Evolutionary conservation across 2,113 vertebrate species (phyloP).

Genomic region (Sinocyclocheilus grahami): DNA sequence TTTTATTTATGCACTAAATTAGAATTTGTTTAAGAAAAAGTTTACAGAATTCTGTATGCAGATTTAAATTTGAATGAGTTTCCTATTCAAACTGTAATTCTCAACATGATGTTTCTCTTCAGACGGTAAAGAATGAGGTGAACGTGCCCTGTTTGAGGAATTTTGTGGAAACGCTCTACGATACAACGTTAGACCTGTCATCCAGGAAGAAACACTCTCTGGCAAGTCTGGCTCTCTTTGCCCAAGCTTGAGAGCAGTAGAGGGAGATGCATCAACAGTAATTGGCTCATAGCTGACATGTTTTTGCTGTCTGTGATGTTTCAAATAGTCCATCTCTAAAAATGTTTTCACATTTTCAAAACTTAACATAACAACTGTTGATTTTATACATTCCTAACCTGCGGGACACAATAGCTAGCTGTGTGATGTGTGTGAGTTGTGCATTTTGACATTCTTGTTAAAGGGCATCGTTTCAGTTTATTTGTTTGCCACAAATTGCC

Average conservation of each 20-base stretch:
- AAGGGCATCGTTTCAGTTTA: constrained; percentile 39
- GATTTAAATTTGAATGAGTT: neutral
- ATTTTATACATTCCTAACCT: neutral
- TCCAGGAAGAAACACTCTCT: constrained; percentile 97
- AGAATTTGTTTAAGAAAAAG: neutral
- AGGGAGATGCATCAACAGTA: neutral
- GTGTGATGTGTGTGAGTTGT: constrained; percentile 13
- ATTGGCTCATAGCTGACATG: constrained; percentile 21
- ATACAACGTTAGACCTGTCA: constrained; percentile 95
- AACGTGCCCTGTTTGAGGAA: constrained; percentile 98
- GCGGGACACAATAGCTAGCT: constrained; percentile 37
- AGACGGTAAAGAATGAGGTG: constrained; percentile 99
- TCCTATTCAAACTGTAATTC: neutral
- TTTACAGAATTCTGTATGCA: neutral
- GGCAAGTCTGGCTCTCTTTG: constrained; percentile 77
- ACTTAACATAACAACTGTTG: neutral
- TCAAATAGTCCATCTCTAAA: neutral
- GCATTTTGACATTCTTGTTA: constrained; percentile 10
- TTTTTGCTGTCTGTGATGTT: constrained; percentile 25
- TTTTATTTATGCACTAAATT: neutral
- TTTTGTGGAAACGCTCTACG: constrained; percentile 97
- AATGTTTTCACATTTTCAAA: neutral
- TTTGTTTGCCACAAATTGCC: constrained; percentile 55
- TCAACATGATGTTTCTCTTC: constrained; percentile 41
- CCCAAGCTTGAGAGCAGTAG: neutral